Evolutionary conservation across 2,888 invertebrate species (phyloP), one percentile per base, ranked within the genome.

Genomic region (Philonicus albiceps): DNA sequence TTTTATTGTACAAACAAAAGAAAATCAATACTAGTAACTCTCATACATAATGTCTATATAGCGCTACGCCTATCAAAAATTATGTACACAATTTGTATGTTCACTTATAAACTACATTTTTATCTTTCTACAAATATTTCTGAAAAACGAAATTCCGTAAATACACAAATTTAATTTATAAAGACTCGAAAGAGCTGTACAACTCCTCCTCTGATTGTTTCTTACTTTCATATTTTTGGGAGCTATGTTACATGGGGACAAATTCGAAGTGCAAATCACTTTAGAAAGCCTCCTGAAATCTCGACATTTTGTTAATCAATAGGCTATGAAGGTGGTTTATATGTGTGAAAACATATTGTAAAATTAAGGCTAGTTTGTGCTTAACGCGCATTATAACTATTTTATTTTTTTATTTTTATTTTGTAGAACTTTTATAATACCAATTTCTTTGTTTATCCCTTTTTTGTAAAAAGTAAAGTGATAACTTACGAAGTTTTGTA

Each of bases 1-100:
- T 80, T 73, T 19, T 81, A 81, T 81, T 31, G 81, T 81, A 81
- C 81, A 81, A 81, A 81, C 81, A 55, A 81, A 81, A 19, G 34
- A 64, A 27, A 49, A 31, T 81, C 64, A 81, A 53, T 53, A 55
- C 81, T 53, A 81, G 31, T 81, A 64, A 64, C 64, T 64, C 64
- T 34, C 55, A 34, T 37, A 80, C 16, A 43, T 80, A 53, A 40
- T 81, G 13, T 64, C 55, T 81, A 81, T 6, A 31, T 34, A 53
- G 53, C n/a, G 34, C 22, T 55, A 64, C 34, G 31, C 55, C 81
- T 81, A 81, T 81, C 81, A 81, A 81, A 81, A 81, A 55, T 53
- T 81, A 81, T 81, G 81, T 81, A 81, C 81, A 81, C 27, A 55
- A 19, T 81, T 74, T 34, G 53, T 81, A 64, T 64, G 55, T 64